Base-by-base conservation (phyloP, 2,797 vertebrate species). In the Spea hammondii region DNA sequence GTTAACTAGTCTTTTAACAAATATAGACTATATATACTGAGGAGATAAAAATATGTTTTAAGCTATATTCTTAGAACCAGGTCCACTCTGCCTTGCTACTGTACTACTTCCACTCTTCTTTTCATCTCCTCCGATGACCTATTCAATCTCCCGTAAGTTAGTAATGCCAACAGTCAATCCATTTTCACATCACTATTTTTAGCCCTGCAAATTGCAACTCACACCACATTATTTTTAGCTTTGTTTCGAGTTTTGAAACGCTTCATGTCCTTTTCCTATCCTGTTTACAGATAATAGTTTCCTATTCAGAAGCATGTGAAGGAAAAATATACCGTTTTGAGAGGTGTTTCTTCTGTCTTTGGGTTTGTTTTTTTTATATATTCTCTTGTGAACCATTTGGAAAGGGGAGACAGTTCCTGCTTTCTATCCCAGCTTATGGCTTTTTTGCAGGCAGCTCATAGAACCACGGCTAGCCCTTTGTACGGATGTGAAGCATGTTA, bases 201-300 rank as follows among this genome's bases (percentile, higher is more conserved):
- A 79, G 72, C 44, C 45, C 32, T 59, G 48, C 54, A 62, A 45
- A 47, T 45, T 48, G 62, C 65, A 66, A 67, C 64, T 79, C 12
- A 55, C 13, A 14, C 0, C 51, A 53, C 53, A 14, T 74, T 79
- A 79, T 79, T 74, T 79, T 74, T 79, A 79, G 78, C 64, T 50
- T 65, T 0, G 47, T 72, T 74, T 74, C 78, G 50, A 55, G 47
- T 67, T 70, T 79, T 73, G 72, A 79, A 62, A 72, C 77, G 66
- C 77, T 73, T 32, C 70, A 60, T 72, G 77, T 74, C 65, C 65
- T 10, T 60, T 72, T 78, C 70, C 49, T 64, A 79, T 79, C 77
- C 65, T 74, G 70, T 79, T 79, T 79, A 79, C 77, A 74, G 70
- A 79, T 73, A 59, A 67, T 53, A 62, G 77, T 67, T 79, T 62